Percentiles rank a stretch among this genome's conserved stretches.
phyloP scores from a whole-genome alignment of 2,888 invertebrate species.

The Hydropsyche betteni region DNA sequence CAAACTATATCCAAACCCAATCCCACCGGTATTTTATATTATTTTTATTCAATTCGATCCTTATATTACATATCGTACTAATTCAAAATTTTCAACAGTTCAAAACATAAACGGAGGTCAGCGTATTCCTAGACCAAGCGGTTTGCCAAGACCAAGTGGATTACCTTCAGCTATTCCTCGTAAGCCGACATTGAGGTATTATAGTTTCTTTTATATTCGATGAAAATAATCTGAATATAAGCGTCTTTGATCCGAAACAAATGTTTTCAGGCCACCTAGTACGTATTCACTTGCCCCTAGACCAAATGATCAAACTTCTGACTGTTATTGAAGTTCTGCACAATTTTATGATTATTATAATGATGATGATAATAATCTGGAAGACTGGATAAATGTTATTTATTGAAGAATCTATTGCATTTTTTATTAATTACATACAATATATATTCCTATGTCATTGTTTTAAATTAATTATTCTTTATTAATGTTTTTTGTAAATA shows the following conservation, averaged over 20 bases:
- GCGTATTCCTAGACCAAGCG: constrained; percentile 48
- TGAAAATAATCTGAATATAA: too few species aligned
- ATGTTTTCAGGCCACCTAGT: constrained; percentile 47
- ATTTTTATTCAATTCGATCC: neutral
- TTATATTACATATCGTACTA: too few species aligned
- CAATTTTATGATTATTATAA: neutral
- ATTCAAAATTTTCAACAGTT: neutral
- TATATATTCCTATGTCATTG: too few species aligned
- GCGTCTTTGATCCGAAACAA: neutral
- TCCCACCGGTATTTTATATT: constrained; percentile 15
- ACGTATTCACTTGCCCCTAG: constrained; percentile 50
- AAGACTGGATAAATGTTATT: constrained; percentile 35
- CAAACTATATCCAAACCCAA: constrained; percentile 33
- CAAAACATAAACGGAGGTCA: constrained; percentile 25
- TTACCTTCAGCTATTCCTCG: constrained; percentile 45
- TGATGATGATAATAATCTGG: neutral
- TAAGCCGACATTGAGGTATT: constrained; percentile 47
- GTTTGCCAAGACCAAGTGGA: constrained; percentile 47
- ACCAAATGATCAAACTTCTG: constrained; percentile 49
- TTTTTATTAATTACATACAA: neutral
- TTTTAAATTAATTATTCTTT: too few species aligned
- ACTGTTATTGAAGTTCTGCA: constrained; percentile 45
- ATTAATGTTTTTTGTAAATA: too few species aligned
- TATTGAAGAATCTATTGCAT: constrained; percentile 32
- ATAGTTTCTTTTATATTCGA: neutral